Percentiles rank a stretch among this genome's conserved stretches.
These are phyloP conservation scores for Laothoe populi DNA, from an alignment of 2,888 invertebrate genomes.

Conservation along the genomic window DNA sequence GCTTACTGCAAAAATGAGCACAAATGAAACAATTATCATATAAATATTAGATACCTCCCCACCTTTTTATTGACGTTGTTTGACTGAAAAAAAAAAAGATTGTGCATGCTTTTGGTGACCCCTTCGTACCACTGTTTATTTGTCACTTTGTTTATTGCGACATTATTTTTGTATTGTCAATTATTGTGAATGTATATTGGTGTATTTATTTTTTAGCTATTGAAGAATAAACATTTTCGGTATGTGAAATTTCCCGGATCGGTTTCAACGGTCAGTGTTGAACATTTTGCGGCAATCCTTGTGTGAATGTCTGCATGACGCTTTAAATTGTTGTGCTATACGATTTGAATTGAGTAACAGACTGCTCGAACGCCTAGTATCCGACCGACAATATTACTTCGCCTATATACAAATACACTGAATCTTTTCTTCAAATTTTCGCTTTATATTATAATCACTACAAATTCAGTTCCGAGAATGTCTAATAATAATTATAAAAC, in stretches of 20 bases:
- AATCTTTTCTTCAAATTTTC: not conserved
- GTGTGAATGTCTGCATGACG: constrained; percentile 76
- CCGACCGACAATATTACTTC: constrained; percentile 4
- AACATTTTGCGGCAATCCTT: constrained; percentile 67
- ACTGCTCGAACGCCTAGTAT: not conserved
- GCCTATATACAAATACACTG: not conserved
- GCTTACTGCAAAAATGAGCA: constrained; percentile 22
- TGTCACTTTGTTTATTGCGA: constrained; percentile 39
- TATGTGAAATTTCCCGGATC: constrained; percentile 85
- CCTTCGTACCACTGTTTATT: constrained; percentile 32
- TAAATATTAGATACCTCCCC: constrained; percentile 12
- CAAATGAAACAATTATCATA: constrained; percentile 11
- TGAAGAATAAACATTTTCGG: constrained; percentile 85
- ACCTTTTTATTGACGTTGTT: constrained; percentile 9
- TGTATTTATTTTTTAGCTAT: constrained; percentile 83
- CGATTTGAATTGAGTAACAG: constrained; percentile 31
- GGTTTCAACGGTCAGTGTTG: constrained; percentile 79
- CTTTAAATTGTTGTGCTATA: constrained; percentile 52
- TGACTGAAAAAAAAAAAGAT: constrained; percentile 4
- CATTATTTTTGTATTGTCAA: constrained; percentile 43
- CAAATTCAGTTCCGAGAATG: not conserved
- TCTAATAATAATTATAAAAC: not conserved
- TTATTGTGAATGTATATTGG: constrained; percentile 80
- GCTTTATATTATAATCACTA: not conserved
- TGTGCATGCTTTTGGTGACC: constrained; percentile 30